These are phyloP conservation scores for Urocynchramus pylzowi DNA, from an alignment of 2,113 vertebrate species.

Conservation along the genomic window DNA sequence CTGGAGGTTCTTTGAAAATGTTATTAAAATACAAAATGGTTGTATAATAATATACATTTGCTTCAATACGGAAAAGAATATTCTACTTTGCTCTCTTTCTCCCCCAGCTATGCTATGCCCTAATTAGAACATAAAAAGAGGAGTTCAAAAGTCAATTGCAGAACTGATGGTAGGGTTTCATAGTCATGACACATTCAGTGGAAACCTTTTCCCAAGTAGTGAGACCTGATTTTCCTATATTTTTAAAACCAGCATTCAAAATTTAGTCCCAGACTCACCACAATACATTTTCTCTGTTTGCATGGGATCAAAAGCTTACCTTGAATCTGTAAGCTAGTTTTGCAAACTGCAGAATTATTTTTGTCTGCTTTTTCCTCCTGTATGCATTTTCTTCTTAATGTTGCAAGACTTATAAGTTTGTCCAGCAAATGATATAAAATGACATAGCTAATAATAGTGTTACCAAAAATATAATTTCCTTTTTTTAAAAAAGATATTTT, in stretches of 20 bases:
- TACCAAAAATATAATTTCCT: slow-evolving; percentile 6
- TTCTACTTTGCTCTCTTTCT: not conserved
- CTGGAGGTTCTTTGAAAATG: not conserved
- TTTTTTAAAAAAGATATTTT: slow-evolving; percentile 11
- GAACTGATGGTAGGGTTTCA: not conserved
- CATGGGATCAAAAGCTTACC: not conserved
- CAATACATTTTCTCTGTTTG: not conserved
- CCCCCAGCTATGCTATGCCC: not conserved
- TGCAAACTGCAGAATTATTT: not conserved
- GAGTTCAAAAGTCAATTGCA: not conserved
- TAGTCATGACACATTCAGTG: not conserved
- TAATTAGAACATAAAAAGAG: not conserved
- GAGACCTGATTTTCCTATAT: not conserved
- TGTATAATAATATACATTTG: not conserved
- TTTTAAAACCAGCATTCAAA: not conserved
- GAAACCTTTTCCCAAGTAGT: not conserved
- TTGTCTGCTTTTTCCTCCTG: not conserved
- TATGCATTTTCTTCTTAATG: not conserved
- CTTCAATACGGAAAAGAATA: not conserved
- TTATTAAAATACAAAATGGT: not conserved
- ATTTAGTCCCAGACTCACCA: not conserved
- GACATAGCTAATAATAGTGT: not conserved
- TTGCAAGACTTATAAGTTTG: not conserved
- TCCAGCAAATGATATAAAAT: not conserved
- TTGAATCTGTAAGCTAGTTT: not conserved